Percentiles rank a stretch among this genome's conserved stretches.
Conservation (phyloP, 2,888 invertebrate species). For the Cynaeus angustus region DNA sequence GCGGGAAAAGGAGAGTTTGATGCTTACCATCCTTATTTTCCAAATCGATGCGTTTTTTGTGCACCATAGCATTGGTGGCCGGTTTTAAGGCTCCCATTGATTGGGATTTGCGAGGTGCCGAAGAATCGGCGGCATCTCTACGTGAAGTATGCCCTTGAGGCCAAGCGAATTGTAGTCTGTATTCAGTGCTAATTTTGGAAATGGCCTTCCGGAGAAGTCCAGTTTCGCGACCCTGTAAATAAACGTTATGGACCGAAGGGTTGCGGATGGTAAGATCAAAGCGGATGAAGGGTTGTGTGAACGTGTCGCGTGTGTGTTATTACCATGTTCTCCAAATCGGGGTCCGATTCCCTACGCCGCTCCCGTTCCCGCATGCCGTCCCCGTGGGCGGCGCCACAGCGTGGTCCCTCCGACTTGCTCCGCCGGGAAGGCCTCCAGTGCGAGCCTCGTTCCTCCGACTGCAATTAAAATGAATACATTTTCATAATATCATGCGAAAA, state of each 20-base stretch:
- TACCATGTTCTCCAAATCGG: slow-evolving; percentile 70
- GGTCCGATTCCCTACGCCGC: slow-evolving; percentile 70
- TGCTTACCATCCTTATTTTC: slow-evolving; percentile 70
- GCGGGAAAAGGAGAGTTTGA: slow-evolving; percentile 33
- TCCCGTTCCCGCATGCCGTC: slow-evolving; percentile 66
- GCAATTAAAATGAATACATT: slow-evolving; percentile 73
- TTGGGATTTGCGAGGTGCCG: slow-evolving; percentile 87
- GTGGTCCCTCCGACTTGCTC: slow-evolving; percentile 86
- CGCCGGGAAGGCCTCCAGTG: slow-evolving; percentile 79
- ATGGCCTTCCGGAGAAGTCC: slow-evolving; percentile 84
- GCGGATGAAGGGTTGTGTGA: slow-evolving; percentile 37
- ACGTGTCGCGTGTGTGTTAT: slow-evolving; percentile 48
- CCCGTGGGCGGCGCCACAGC: no score
- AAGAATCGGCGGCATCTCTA: slow-evolving; percentile 71
- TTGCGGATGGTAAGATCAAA: slow-evolving; percentile 41
- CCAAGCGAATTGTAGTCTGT: slow-evolving; percentile 93
- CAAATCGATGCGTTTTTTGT: slow-evolving; percentile 70
- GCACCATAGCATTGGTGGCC: slow-evolving; percentile 71
- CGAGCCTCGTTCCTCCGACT: slow-evolving; percentile 82
- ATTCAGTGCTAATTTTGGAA: slow-evolving; percentile 87
- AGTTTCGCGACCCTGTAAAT: slow-evolving; percentile 69
- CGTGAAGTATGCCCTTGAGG: slow-evolving; percentile 75
- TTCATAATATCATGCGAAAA: slow-evolving; percentile 60
- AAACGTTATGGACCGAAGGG: slow-evolving; percentile 56
- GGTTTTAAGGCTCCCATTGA: slow-evolving; percentile 89